Base-by-base conservation (phyloP, 2,888 invertebrate genomes). In the Lasioglossum zephyrum region DNA sequence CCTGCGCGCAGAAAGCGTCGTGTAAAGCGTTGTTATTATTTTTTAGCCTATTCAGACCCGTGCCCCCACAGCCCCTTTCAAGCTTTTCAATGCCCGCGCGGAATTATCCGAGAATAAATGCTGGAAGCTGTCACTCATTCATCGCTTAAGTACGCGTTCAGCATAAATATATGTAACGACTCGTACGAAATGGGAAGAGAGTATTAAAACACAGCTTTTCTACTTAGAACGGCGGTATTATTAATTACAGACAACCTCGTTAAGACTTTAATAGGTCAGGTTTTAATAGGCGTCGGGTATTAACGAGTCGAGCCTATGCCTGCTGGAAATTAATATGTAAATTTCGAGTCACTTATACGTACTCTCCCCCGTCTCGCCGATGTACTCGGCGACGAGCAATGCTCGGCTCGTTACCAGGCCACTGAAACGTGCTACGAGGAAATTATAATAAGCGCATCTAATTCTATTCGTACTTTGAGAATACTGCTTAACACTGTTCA, bases 201-300 rank as follows among this genome's bases (percentile, higher is more conserved):
- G 47, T 22, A 57, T 74, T 70, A 70, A 82, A 74, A 26, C 57
- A 49, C 26, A 60, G 73, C 4, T 22, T 70, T 22, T 11, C 13
- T 44, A 13, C 6, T 31, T 26, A 26, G 72, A 36, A 63, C 36
- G 49, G n/a, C 49, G 57, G 18, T 60, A 66, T 63, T 77, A 74
- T n/a, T 80, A 87, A 86, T 81, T 87, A 79, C 70, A 13, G 31
- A 22, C n/a, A 76, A 31, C 77, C 74, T 69, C 39, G 74, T 72
- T 57, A 57, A 78, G 70, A 47, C 31, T 80, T 73, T 80, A 79
- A 84, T 75, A 73, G 70, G 47, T 53, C 66, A 57, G 57, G 74
- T 79, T 72, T 49, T 72, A 85, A 70, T 63, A 63, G 39, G 11
- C 11, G 22, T 5, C 3, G 39, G 22, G 60, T 82, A 82, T 77